phyloP scores from a whole-genome alignment of 2,888 invertebrate species.

The Phortica magna region DNA sequence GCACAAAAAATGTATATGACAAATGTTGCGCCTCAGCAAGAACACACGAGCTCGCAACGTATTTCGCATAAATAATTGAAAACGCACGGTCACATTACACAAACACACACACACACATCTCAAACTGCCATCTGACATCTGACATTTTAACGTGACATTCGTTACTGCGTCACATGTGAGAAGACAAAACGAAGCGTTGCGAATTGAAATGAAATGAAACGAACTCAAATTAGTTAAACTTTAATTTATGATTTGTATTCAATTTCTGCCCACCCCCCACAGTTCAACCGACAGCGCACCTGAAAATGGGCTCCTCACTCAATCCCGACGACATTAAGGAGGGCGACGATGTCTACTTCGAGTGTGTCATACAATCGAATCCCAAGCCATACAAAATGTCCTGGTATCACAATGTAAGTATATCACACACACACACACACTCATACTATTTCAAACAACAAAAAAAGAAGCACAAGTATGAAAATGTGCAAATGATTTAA shows the following conservation, averaged over 20 bases:
- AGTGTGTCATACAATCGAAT: slow-evolving; percentile 90
- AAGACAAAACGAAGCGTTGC: not conserved
- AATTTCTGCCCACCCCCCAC: slow-evolving; percentile 66
- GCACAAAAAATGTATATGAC: slow-evolving; percentile 22
- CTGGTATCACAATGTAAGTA: slow-evolving; percentile 93
- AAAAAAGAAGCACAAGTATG: not conserved
- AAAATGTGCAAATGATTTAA: not conserved
- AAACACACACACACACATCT: not conserved
- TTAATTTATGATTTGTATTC: slow-evolving; percentile 4
- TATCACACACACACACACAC: not conserved
- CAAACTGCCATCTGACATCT: not conserved
- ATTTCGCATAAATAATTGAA: slow-evolving; percentile 35
- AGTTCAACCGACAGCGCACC: slow-evolving; percentile 89
- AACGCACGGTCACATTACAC: slow-evolving; percentile 29
- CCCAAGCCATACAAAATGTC: slow-evolving; percentile 90
- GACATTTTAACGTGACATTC: not conserved
- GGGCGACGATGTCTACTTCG: slow-evolving; percentile 93
- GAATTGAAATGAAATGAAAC: not conserved
- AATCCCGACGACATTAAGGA: slow-evolving; percentile 93
- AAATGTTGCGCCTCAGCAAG: slow-evolving; percentile 14
- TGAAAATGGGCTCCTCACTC: slow-evolving; percentile 90
- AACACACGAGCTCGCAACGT: slow-evolving; percentile 6
- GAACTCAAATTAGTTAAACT: slow-evolving; percentile 4
- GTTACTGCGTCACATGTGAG: not conserved
- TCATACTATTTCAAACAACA: not conserved